Evolutionary conservation across 1,140 invertebrate genomes (phyloP).

Genomic region (Dolichoris vasculosae): DNA sequence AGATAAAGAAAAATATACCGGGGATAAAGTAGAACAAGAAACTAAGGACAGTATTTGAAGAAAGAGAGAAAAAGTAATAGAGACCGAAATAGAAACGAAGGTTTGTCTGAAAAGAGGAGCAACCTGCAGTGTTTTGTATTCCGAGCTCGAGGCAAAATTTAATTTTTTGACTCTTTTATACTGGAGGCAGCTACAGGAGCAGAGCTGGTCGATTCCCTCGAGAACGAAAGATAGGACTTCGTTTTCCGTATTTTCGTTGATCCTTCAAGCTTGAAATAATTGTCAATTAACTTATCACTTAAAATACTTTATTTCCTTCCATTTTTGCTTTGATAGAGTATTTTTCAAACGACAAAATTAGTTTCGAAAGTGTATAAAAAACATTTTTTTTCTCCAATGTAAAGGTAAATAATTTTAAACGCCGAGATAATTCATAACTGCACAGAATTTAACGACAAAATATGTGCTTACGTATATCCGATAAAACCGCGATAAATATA

Average conservation of each 20-base stretch:
- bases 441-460: no score
- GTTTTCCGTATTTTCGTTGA: background rate
- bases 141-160: constrained; percentile 35
- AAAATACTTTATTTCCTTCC: background rate
- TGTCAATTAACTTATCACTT: constrained; percentile 48
- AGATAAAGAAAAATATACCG: constrained; percentile 24
- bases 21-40: constrained; percentile 26
- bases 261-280: constrained; percentile 37
- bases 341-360: no score
- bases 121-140: constrained; percentile 40
- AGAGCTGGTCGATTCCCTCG: background rate
- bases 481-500: no score
- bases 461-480: no score
- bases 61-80: background rate
- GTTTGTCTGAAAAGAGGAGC: constrained; percentile 8
- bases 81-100: background rate
- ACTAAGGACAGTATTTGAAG: background rate
- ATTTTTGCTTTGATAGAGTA: no score
- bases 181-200: background rate
- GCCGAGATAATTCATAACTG: no score
- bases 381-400: no score
- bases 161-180: constrained; percentile 42
- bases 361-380: no score
- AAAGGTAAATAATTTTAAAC: no score
- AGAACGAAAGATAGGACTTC: constrained; percentile 2